These are phyloP conservation scores for Formica selysi DNA, from an alignment of 1,140 invertebrate species.

Conservation along the genomic window DNA sequence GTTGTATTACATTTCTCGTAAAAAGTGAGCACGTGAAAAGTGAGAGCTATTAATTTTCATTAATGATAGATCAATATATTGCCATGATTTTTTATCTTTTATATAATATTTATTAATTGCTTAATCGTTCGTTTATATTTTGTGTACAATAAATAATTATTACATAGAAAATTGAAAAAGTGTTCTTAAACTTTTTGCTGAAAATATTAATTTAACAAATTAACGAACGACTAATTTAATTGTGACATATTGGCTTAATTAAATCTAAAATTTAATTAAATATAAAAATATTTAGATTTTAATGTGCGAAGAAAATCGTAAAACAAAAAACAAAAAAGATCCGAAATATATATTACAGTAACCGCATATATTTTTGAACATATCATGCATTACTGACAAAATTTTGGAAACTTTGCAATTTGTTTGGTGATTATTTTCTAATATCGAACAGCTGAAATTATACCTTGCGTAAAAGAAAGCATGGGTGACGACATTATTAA, in stretches of 20 bases:
- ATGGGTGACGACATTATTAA: no score
- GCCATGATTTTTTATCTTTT: conserved; percentile 25
- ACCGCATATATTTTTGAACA: no score
- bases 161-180: neutral
- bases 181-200: neutral
- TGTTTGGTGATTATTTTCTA: no score
- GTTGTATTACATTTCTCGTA: neutral
- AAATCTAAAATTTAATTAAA: neutral
- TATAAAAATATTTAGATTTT: neutral
- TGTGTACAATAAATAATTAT: conserved; percentile 3
- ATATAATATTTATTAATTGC: conserved; percentile 36
- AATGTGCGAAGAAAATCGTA: neutral
- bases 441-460: no score
- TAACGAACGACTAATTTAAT: conserved; percentile 10
- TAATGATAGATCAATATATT: conserved; percentile 1
- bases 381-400: no score
- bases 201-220: conserved; percentile 26
- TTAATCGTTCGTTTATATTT: neutral
- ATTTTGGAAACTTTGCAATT: no score
- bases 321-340: conserved; percentile 23
- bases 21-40: conserved; percentile 2
- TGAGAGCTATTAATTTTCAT: conserved; percentile 30
- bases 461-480: no score
- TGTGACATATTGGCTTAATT: neutral
- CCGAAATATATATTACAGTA: no score